Evolutionary conservation across 2,888 invertebrate genomes (phyloP), one percentile per base, ranked within the genome.

Genomic region (Conus canariensis): DNA sequence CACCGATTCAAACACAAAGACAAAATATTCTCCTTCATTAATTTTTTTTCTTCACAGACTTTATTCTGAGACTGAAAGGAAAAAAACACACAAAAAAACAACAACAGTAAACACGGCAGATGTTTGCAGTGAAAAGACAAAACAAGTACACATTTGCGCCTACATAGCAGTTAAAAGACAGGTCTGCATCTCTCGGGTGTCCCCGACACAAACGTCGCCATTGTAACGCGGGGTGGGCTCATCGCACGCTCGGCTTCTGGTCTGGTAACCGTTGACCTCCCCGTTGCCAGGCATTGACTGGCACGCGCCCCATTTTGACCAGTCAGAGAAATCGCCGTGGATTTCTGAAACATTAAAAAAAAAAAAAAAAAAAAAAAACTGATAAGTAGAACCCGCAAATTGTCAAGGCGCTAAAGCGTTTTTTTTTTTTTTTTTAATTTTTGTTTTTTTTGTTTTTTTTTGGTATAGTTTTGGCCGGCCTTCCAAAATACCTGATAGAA

Each of bases 151-250:
- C 80, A 82, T 0, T 58, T 83, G 19, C 56, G 56, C 58, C 10
- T 8, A 56, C 56, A 19, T 8, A 25, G 60, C 60, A 25, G 86
- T 45, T 14, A 86, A 25, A 30, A 86, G 86, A 86, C 86, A 86
- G 16, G 86, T 12, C 60, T 86, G 64, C 45, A 86, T 86, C 16
- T 86, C 86, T 67, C n/a, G 22, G 64, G 86, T 86, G 64, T 86
- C 67, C 16, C 86, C 86, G 9, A 30, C 45, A 22, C 86, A 86
- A 25, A 86, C 86, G 14, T 86, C 86, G 6, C 86, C 86, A 16
- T 86, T 86, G 64, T 86, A 86, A 1, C 86, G 25, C 6, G 86
- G 86, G 16, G 45, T n/a, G 10, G 86, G 86, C 22, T 67, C 19
- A 14, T 86, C 86, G 19, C 86, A 86, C 12, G 30, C 60, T 64